Percentiles rank a stretch among this genome's conserved stretches.
Conservation (phyloP, 2,797 vertebrate species). For the Pogoniulus pusillus region DNA sequence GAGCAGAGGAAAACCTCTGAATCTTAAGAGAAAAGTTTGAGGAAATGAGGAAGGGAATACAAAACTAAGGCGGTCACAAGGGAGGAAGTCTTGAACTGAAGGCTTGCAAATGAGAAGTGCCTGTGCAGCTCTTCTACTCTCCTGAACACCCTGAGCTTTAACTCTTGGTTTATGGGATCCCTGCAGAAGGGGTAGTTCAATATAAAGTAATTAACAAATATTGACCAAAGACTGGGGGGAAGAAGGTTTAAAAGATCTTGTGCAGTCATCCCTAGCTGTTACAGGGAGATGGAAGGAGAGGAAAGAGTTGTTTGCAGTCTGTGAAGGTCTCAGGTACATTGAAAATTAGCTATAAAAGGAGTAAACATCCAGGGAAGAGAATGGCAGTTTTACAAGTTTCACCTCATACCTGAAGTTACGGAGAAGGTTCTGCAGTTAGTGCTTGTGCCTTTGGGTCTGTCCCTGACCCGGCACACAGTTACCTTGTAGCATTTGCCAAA, state of each 20-base stretch:
- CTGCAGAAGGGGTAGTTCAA: not conserved
- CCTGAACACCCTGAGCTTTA: not conserved
- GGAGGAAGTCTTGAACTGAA: not conserved
- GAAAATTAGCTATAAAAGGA: not conserved
- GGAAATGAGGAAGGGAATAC: conserved; percentile 6
- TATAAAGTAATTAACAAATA: not conserved
- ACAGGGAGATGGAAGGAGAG: not conserved
- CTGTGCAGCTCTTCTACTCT: not conserved
- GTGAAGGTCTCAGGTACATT: not conserved
- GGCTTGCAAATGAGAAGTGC: not conserved
- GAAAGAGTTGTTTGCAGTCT: not conserved
- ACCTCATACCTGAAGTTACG: not conserved
- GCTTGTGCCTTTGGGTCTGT: not conserved
- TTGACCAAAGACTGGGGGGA: not conserved
- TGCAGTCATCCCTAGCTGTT: not conserved
- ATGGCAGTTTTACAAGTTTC: not conserved
- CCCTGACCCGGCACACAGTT: not conserved
- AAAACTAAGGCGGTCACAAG: conserved; percentile 10
- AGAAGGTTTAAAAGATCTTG: not conserved
- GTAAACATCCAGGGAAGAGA: not conserved
- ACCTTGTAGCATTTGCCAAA: not conserved
- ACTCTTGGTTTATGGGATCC: not conserved
- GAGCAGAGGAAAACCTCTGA: not conserved
- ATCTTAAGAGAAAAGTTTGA: conserved; percentile 18
- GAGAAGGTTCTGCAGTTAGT: not conserved